Percentiles rank a stretch among this genome's conserved stretches.
Evolutionary conservation across 2,113 vertebrate species (phyloP).

Genomic region (Istiophorus platypterus): DNA sequence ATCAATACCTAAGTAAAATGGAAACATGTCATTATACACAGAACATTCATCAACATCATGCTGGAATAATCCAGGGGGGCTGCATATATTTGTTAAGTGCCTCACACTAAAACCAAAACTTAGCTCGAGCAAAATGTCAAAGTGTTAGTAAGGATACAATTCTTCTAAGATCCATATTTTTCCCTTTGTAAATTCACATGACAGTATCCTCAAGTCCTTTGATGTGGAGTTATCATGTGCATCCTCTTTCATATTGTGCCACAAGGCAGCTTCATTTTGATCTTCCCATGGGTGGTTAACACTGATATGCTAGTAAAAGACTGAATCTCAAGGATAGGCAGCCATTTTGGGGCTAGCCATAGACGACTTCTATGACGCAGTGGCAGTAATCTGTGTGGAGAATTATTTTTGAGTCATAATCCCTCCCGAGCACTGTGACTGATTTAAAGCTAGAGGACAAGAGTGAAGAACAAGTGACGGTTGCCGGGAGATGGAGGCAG

Average conservation of each 20-base stretch:
- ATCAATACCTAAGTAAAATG: neutral
- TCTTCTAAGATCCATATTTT: neutral
- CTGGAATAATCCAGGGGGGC: neutral
- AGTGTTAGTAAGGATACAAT: neutral
- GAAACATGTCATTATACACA: neutral
- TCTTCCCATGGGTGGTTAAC: constrained; percentile 6
- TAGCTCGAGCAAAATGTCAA: neutral
- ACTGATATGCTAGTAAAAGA: constrained; percentile 30
- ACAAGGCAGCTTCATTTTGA: neutral
- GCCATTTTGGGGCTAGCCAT: constrained; percentile 60
- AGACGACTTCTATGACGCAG: neutral
- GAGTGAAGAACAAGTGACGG: constrained; percentile 25
- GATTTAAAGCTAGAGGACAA: constrained; percentile 38
- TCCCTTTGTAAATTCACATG: neutral
- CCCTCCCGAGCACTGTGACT: constrained; percentile 22
- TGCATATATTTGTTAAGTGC: neutral
- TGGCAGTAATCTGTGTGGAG: constrained; percentile 45
- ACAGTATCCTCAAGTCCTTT: neutral
- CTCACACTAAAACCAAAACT: neutral
- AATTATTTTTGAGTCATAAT: constrained; percentile 53
- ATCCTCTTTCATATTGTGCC: neutral
- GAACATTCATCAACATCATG: neutral
- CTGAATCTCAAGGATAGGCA: constrained; percentile 63
- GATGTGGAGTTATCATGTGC: neutral
- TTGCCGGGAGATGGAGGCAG: constrained; percentile 62